Evolutionary conservation across 2,888 invertebrate species (phyloP).

Genomic region (Brachynemurus nebulosus): DNA sequence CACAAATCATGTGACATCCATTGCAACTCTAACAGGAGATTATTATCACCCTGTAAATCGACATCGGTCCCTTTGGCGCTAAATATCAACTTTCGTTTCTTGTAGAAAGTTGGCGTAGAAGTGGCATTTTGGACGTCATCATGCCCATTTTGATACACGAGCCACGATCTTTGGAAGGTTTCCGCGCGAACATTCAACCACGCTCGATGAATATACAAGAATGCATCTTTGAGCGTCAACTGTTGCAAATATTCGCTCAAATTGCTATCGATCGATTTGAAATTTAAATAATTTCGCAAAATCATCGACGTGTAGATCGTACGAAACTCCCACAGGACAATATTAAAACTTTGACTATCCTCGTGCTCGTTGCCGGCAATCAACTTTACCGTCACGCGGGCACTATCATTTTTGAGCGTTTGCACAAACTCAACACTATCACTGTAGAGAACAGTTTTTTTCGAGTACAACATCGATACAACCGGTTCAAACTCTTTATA

Average conservation of each 20-base stretch:
- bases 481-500: conserved; percentile 34
- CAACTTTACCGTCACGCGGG: background rate
- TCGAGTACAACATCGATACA: conserved; percentile 31
- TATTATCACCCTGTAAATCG: conserved; percentile 6
- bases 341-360: conserved; percentile 1
- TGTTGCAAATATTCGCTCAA: conserved; percentile 4
- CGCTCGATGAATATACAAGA: conserved; percentile 32
- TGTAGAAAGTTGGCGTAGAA: background rate
- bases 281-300: conserved; percentile 5
- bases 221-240: conserved; percentile 32
- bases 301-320: conserved; percentile 4
- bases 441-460: conserved; percentile 29
- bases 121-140: background rate
- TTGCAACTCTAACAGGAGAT: conserved; percentile 22
- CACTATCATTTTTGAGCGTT: conserved; percentile 17
- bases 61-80: conserved; percentile 4
- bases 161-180: conserved; percentile 30
- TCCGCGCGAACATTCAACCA: conserved; percentile 32
- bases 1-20: conserved; percentile 26
- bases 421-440: conserved; percentile 30
- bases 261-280: background rate
- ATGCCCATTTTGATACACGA: background rate
- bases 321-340: conserved; percentile 8
- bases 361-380: too few relatives aligned
- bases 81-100: conserved; percentile 2